Evolutionary conservation across 2,113 vertebrate genomes (phyloP).

Genomic region (Dicentrarchus labrax): DNA sequence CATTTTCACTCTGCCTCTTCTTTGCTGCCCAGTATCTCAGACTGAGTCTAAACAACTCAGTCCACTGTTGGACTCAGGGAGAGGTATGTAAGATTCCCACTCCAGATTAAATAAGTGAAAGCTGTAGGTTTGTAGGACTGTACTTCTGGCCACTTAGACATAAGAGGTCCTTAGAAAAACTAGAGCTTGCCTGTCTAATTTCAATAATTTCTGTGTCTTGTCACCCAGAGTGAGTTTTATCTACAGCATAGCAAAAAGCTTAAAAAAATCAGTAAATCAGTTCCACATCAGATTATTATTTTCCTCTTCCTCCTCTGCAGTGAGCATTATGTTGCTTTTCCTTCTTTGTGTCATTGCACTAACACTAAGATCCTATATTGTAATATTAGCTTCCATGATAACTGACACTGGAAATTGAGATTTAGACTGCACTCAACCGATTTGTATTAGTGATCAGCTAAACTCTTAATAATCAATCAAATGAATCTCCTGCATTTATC

Average conservation of each 20-base stretch:
- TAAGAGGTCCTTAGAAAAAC: neutral
- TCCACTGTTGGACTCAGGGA: slow-evolving; percentile 67
- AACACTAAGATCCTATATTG: neutral
- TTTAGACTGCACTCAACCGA: too few species aligned
- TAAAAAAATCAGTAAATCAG: neutral
- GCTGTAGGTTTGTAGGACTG: neutral
- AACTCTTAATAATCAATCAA: neutral
- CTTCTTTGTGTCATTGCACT: neutral
- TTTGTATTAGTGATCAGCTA: neutral
- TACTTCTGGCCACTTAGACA: neutral
- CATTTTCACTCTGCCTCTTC: slow-evolving; percentile 34
- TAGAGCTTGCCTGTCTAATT: neutral
- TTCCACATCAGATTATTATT: neutral
- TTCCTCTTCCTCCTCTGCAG: neutral
- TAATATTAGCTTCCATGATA: neutral
- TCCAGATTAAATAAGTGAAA: neutral
- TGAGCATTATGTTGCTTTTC: neutral
- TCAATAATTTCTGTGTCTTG: neutral
- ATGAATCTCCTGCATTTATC: neutral
- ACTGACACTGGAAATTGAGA: neutral
- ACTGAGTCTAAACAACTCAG: slow-evolving; percentile 71
- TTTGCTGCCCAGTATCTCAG: slow-evolving; percentile 66
- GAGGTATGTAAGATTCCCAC: slow-evolving; percentile 63
- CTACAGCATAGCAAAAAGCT: neutral
- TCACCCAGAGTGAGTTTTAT: neutral